Base-by-base conservation (phyloP, 2,113 vertebrate genomes). In the Apodemus sylvaticus region DNA sequence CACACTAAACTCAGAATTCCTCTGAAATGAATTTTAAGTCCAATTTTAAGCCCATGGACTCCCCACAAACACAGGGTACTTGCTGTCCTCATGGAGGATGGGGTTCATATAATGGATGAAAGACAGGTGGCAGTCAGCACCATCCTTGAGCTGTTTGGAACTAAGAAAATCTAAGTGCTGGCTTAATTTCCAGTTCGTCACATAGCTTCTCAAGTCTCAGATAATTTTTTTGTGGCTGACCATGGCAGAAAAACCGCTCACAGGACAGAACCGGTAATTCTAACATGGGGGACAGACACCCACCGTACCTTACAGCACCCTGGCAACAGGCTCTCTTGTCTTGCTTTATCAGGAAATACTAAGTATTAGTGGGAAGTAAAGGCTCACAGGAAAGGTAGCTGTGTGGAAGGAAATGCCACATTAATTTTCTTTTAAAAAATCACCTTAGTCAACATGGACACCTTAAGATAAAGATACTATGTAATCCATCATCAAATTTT, bases 121-220 rank as follows among this genome's bases (percentile, higher is more conserved):
- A 60, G 31, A 42, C 13, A 73, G 58, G 20, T 86, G 70, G 83
- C 22, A 94, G 55, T 7, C 39, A 91, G 58, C 51, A 36, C 76
- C 76, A 9, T 74, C 26, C 26, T 87, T 83, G 55, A 78, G 26
- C 74, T 79, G 8, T 70, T 79, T 51, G 78, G 20, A 96, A 79
- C 88, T 58, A 48, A 95, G 20, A 90, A 95, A 83, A 93, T 24
- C 78, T 85, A 60, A 89, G 60, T 39, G 82, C 71, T 66, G 11
- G 94, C 48, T 85, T 83, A 92, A 68, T 76, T 48, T n/a, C 31
- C 86, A 94, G 39, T 39, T 68, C 85, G 36, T 55, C 55, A 64
- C 62, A 76, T 19, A 76, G 4, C 20, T 55, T 53, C 60, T 92
- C 89, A 87, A 1, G 58, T 79, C 90, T 60, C 7, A 45, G 58